Conservation (phyloP, 2,113 vertebrate species). For the Sebastes schlegelii region DNA sequence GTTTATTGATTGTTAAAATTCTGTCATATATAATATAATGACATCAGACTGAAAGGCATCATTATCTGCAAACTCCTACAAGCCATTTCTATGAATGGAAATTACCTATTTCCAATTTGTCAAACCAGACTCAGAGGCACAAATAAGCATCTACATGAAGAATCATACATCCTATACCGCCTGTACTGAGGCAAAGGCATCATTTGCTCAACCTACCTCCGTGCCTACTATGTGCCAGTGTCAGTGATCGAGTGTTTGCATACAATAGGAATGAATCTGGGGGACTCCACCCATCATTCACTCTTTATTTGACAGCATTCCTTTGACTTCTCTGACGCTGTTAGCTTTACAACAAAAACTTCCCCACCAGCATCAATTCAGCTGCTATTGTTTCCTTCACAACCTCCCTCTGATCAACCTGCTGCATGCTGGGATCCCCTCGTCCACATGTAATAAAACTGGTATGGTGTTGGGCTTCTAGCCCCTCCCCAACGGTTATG, state of each 20-base stretch:
- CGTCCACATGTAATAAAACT: slow-evolving; percentile 8
- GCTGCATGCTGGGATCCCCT: slow-evolving; percentile 27
- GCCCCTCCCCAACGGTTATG: not conserved
- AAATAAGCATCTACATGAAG: not conserved
- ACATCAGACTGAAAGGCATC: slow-evolving; percentile 3
- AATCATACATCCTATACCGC: not conserved
- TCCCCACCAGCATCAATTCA: slow-evolving; percentile 24
- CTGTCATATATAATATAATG: not conserved
- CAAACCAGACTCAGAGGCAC: not conserved
- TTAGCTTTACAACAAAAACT: slow-evolving; percentile 16
- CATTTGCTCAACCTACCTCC: not conserved
- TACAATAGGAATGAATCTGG: slow-evolving; percentile 3
- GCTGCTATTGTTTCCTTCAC: slow-evolving; percentile 26
- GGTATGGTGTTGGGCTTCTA: not conserved
- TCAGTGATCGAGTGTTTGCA: slow-evolving; percentile 16
- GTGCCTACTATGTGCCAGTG: not conserved
- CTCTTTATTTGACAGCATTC: slow-evolving; percentile 45
- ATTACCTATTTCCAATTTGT: not conserved
- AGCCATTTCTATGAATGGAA: not conserved
- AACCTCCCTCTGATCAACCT: slow-evolving; percentile 26
- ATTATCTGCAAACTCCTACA: not conserved
- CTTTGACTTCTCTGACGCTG: slow-evolving; percentile 42
- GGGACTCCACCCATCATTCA: slow-evolving; percentile 45
- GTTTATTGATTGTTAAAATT: not conserved
- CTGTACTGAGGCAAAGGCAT: not conserved